phyloP scores from a whole-genome alignment of 2,113 vertebrate genomes.

The Tamias sibiricus region DNA sequence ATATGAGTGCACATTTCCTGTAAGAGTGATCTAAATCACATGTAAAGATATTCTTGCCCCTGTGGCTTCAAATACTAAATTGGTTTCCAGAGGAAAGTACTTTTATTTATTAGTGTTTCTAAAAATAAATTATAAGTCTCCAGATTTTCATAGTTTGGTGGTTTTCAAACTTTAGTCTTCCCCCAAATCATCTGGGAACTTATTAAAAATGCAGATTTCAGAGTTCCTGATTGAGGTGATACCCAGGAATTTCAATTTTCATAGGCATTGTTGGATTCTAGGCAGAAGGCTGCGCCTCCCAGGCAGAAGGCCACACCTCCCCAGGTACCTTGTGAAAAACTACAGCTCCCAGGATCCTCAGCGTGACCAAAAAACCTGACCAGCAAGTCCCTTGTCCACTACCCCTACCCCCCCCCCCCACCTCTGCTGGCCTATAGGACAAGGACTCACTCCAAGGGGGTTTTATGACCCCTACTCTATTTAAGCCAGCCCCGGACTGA shows the following conservation, averaged over 20 bases:
- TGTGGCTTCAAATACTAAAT: background rate
- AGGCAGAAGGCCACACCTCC: no score
- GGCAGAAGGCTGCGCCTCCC: no score
- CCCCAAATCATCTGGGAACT: background rate
- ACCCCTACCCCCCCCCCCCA: no score
- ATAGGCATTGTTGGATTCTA: no score
- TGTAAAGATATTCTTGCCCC: background rate
- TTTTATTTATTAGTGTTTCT: background rate
- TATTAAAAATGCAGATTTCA: background rate
- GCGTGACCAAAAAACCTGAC: no score
- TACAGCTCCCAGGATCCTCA: no score
- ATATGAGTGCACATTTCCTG: background rate
- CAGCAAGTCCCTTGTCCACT: no score
- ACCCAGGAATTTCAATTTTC: background rate
- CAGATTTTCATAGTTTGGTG: background rate
- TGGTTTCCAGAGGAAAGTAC: background rate
- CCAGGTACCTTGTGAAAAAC: no score
- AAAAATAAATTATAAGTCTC: background rate
- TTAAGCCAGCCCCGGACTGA: no score
- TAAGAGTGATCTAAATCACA: background rate
- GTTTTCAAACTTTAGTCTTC: background rate
- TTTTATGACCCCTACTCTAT: no score
- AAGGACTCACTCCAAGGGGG: no score
- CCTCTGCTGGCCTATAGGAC: no score
- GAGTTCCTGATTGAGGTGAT: background rate